phyloP scores from a whole-genome alignment of 1,140 invertebrate species.

The Hylaeus anthracinus region DNA sequence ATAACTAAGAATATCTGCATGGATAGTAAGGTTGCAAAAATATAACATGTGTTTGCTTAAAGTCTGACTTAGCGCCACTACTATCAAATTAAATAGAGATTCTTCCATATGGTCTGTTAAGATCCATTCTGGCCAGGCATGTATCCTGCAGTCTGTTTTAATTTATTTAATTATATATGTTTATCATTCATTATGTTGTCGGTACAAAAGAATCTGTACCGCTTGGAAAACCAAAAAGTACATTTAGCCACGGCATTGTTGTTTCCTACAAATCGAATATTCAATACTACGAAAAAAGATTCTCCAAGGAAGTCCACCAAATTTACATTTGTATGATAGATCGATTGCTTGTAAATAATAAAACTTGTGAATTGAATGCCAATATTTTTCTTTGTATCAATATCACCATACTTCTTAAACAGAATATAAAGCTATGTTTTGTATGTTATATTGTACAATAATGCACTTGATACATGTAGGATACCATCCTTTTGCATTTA shows the following conservation, averaged over 20 bases:
- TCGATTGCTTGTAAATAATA: conserved; percentile 48
- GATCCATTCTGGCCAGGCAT: conserved; percentile 20
- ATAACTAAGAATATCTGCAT: background rate
- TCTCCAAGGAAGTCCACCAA: conserved; percentile 28
- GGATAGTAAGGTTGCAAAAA: too few relatives aligned
- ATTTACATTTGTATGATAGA: conserved; percentile 43
- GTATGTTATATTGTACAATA: conserved; percentile 30
- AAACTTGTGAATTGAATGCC: conserved; percentile 37
- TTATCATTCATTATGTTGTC: conserved; percentile 24
- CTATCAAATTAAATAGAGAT: conserved; percentile 24
- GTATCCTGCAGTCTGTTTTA: conserved; percentile 30
- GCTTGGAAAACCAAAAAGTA: conserved; percentile 18
- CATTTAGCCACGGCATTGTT: conserved; percentile 24
- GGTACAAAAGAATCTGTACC: conserved; percentile 3
- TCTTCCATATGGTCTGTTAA: conserved; percentile 3
- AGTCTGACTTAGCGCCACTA: background rate
- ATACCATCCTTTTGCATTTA: conserved; percentile 51
- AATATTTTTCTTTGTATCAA: conserved; percentile 34
- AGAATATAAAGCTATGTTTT: conserved; percentile 13
- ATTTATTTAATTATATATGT: conserved; percentile 46
- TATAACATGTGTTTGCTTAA: background rate
- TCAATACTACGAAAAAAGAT: conserved; percentile 13
- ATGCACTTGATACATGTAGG: conserved; percentile 10
- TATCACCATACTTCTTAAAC: conserved; percentile 19
- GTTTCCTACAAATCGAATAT: conserved; percentile 24